Conservation (phyloP, 2,888 invertebrate genomes). For the Drosophila sordidula region DNA sequence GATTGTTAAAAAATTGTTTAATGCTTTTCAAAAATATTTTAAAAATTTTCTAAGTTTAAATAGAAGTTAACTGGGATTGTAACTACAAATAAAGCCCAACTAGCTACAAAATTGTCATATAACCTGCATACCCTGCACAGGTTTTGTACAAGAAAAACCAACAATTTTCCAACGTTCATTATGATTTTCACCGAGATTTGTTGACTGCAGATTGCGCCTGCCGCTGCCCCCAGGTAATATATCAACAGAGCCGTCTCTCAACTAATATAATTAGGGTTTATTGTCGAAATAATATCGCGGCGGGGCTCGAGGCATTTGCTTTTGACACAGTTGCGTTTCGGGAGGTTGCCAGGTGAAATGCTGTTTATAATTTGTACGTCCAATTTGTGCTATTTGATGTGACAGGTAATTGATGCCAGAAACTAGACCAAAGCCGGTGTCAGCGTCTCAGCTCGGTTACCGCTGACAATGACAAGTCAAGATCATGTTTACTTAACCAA, state of each 20-base stretch:
- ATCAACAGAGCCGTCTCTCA: slow-evolving; percentile 64
- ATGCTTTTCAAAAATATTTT: too few relatives aligned
- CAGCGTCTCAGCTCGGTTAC: slow-evolving; percentile 56
- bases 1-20: too few relatives aligned
- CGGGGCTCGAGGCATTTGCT: slow-evolving; percentile 30
- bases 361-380: slow-evolving; percentile 71
- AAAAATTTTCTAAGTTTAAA: too few relatives aligned
- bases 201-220: slow-evolving; percentile 59
- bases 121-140: not conserved
- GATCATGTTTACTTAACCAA: slow-evolving; percentile 82
- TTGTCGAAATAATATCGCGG: slow-evolving; percentile 62
- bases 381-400: slow-evolving; percentile 46
- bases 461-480: slow-evolving; percentile 73
- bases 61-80: too few relatives aligned
- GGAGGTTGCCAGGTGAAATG: slow-evolving; percentile 59
- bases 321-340: slow-evolving; percentile 72
- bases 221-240: slow-evolving; percentile 64
- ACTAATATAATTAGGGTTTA: slow-evolving; percentile 76
- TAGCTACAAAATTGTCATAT: not conserved
- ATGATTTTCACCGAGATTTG: slow-evolving; percentile 72
- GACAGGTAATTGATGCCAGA: slow-evolving; percentile 80
- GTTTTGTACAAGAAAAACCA: slow-evolving; percentile 5
- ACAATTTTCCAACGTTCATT: slow-evolving; percentile 66
- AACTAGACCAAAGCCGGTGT: slow-evolving; percentile 52
- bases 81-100: too few relatives aligned